Percentiles rank a stretch among this genome's conserved stretches.
phyloP scores from a whole-genome alignment of 2,797 vertebrate genomes.

The Enteromius thamalakanensis region DNA sequence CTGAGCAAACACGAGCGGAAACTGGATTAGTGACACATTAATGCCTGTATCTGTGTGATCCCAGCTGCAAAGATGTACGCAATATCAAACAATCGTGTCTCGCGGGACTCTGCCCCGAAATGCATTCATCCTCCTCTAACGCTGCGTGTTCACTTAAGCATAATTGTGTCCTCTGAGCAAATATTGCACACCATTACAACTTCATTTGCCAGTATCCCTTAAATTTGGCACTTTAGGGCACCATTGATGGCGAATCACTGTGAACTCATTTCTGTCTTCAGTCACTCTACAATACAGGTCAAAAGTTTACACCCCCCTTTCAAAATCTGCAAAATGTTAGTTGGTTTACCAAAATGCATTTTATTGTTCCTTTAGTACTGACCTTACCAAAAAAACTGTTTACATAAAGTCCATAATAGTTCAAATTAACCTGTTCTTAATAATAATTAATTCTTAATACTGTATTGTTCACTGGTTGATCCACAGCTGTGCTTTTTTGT shows the following conservation, averaged over 20 bases:
- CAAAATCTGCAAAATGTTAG: background rate
- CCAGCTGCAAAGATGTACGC: slow-evolving; percentile 1
- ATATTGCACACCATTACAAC: slow-evolving; percentile 1
- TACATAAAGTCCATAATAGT: background rate
- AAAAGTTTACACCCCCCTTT: background rate
- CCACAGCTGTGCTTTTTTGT: no score
- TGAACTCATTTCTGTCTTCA: slow-evolving; percentile 37
- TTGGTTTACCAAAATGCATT: background rate
- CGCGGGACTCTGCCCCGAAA: background rate
- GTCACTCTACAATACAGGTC: background rate
- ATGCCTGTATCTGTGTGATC: slow-evolving; percentile 15
- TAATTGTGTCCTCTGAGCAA: slow-evolving; percentile 19
- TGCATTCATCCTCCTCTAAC: background rate
- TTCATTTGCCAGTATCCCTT: background rate
- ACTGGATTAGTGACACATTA: slow-evolving; percentile 34
- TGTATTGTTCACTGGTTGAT: no score
- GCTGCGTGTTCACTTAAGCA: background rate
- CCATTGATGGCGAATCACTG: background rate
- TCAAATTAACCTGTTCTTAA: background rate
- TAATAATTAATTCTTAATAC: background rate
- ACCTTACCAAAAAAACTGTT: background rate
- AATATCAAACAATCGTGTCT: slow-evolving; percentile 9
- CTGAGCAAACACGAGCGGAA: slow-evolving; percentile 40
- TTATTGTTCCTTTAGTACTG: background rate
- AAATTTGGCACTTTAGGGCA: background rate